Conservation (phyloP, 2,888 invertebrate genomes). For the Copidosoma aretas region DNA sequence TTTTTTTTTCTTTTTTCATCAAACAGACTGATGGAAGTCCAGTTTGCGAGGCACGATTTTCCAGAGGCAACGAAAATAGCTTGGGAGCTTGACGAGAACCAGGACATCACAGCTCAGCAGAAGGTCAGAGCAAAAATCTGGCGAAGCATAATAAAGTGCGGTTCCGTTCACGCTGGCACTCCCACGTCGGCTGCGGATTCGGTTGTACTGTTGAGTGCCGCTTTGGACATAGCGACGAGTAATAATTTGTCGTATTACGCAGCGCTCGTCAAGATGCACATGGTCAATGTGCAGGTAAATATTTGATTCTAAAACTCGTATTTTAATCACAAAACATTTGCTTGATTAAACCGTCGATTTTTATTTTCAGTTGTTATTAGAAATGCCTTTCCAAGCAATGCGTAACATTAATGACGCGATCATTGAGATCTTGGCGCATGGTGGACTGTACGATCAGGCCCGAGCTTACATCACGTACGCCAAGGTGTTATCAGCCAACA, state of each 20-base stretch:
- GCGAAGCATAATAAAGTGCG: slow-evolving; percentile 71
- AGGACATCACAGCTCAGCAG: slow-evolving; percentile 52
- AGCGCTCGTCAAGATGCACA: slow-evolving; percentile 77
- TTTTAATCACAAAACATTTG: not conserved
- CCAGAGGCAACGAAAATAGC: slow-evolving; percentile 41
- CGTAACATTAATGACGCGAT: slow-evolving; percentile 74
- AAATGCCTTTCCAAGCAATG: slow-evolving; percentile 78
- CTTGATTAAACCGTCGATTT: not conserved
- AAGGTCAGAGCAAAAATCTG: slow-evolving; percentile 74
- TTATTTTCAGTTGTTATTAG: slow-evolving; percentile 71
- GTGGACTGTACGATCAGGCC: slow-evolving; percentile 81
- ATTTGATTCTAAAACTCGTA: not conserved
- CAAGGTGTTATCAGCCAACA: slow-evolving; percentile 78
- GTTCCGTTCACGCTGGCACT: slow-evolving; percentile 66
- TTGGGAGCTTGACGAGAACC: slow-evolving; percentile 47
- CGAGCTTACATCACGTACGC: slow-evolving; percentile 78
- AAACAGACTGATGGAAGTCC: slow-evolving; percentile 59
- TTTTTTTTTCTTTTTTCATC: no score
- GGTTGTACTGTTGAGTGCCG: slow-evolving; percentile 70
- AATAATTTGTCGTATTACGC: slow-evolving; percentile 81
- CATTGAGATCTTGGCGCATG: slow-evolving; percentile 78
- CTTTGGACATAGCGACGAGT: slow-evolving; percentile 75
- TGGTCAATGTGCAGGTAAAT: slow-evolving; percentile 74
- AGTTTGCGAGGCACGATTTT: slow-evolving; percentile 58
- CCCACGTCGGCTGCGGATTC: slow-evolving; percentile 64